These are phyloP conservation scores for Xestia c-nigrum DNA, from an alignment of 2,888 invertebrate genomes.

Conservation along the genomic window DNA sequence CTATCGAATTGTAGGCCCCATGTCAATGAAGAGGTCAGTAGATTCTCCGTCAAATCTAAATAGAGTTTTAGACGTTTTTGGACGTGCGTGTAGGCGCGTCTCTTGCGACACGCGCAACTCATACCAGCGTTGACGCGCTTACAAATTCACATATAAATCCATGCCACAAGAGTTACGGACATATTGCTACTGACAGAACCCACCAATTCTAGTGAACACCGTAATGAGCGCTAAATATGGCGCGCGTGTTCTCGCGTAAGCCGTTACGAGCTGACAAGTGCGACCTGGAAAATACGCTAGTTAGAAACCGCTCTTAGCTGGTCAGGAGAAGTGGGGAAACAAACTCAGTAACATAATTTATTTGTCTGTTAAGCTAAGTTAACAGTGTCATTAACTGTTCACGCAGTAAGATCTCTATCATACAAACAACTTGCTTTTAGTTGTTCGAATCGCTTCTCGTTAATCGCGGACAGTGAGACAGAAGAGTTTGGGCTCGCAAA, in stretches of 20 bases:
- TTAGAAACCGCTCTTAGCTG: background rate
- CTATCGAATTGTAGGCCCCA: too few species aligned
- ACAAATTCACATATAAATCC: background rate
- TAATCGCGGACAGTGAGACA: background rate
- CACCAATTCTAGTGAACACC: background rate
- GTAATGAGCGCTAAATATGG: too few species aligned
- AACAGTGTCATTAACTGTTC: background rate
- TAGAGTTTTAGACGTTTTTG: too few species aligned
- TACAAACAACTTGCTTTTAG: background rate
- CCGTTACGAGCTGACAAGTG: background rate
- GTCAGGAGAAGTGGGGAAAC: background rate
- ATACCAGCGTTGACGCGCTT: background rate
- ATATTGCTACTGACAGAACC: background rate
- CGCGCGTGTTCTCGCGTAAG: background rate
- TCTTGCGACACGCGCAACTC: too few species aligned
- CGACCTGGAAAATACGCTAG: background rate
- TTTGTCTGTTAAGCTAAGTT: background rate
- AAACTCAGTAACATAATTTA: background rate
- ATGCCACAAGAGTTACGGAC: background rate
- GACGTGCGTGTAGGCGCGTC: too few species aligned
- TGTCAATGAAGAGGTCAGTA: background rate
- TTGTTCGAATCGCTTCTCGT: background rate
- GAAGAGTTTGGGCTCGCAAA: constrained; percentile 32
- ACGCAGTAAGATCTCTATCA: background rate
- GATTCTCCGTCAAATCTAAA: too few species aligned